These are phyloP conservation scores for Tychaedon coryphoeus DNA, from an alignment of 2,113 vertebrate genomes.

Conservation along the genomic window DNA sequence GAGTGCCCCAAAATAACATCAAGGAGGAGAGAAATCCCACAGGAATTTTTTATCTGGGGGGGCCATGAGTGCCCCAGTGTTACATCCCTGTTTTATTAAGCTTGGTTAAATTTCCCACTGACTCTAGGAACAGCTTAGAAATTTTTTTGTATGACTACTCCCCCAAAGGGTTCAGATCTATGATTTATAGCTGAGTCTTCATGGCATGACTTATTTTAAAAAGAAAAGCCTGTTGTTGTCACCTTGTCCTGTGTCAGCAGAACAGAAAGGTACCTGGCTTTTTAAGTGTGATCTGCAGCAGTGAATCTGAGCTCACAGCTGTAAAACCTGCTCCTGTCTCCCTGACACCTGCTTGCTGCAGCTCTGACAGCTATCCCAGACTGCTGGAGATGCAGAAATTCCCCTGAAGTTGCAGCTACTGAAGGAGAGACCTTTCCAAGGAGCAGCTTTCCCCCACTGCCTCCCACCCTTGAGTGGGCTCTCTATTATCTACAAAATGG, in stretches of 20 bases:
- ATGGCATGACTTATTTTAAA: neutral
- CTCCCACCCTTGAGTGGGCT: conserved; percentile 57
- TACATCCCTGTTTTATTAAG: neutral
- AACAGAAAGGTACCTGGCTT: neutral
- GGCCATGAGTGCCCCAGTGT: neutral
- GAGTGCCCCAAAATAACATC: neutral
- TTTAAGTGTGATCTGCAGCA: neutral
- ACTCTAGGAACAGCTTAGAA: neutral
- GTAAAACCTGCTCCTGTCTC: neutral
- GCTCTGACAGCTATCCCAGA: neutral
- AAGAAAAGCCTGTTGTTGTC: neutral
- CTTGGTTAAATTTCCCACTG: neutral
- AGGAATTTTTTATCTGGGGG: neutral
- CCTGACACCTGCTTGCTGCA: neutral
- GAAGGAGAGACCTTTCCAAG: neutral
- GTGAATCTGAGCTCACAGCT: neutral
- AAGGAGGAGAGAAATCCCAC: neutral
- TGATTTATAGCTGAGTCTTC: neutral
- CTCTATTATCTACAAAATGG: conserved; percentile 77
- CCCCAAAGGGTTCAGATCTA: neutral
- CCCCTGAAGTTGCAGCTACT: conserved; percentile 50
- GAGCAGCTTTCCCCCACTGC: conserved; percentile 1
- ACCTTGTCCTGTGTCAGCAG: neutral
- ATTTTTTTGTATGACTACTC: neutral
- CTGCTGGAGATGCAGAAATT: neutral